Conservation (phyloP, 2,797 vertebrate genomes). For the Scleropages formosus region DNA sequence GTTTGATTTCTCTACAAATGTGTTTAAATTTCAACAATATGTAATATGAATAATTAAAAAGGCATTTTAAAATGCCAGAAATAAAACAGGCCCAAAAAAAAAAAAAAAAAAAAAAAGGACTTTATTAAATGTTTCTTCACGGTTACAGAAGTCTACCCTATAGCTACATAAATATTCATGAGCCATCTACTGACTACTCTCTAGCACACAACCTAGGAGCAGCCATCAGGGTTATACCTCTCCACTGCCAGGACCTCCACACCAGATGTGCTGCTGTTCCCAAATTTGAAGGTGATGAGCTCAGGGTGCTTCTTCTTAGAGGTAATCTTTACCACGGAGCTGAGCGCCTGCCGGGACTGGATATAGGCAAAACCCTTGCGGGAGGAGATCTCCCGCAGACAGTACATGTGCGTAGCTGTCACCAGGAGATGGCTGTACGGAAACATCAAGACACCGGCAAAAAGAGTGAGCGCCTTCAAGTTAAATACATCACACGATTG, state of each 20-base stretch:
- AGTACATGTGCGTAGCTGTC: conserved; percentile 97
- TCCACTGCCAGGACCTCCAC: conserved; percentile 94
- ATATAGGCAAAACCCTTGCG: conserved; percentile 95
- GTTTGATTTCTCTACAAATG: too few relatives aligned
- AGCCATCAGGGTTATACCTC: conserved; percentile 68
- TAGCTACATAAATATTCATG: neutral
- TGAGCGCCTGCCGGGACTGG: conserved; percentile 94
- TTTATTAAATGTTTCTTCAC: too few relatives aligned
- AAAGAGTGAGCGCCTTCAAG: neutral
- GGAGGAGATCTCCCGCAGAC: conserved; percentile 90
- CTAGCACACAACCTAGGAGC: too few relatives aligned
- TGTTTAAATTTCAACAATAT: too few relatives aligned
- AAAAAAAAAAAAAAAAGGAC: too few relatives aligned
- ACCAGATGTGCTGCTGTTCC: conserved; percentile 86
- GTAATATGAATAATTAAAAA: too few relatives aligned
- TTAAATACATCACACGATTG: too few relatives aligned
- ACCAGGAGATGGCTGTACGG: conserved; percentile 83
- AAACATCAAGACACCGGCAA: neutral
- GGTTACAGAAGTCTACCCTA: too few relatives aligned
- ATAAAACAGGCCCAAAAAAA: too few relatives aligned
- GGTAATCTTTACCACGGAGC: conserved; percentile 97
- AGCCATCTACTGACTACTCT: neutral
- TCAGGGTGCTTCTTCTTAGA: conserved; percentile 99
- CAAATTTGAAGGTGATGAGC: conserved; percentile 97
- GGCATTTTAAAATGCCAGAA: too few relatives aligned